A percentile compares a stretch with the other conserved stretches of the same genome.
Evolutionary conservation across 2,888 invertebrate species (phyloP).

Genomic region (Caenorhabditis doughertyi): DNA sequence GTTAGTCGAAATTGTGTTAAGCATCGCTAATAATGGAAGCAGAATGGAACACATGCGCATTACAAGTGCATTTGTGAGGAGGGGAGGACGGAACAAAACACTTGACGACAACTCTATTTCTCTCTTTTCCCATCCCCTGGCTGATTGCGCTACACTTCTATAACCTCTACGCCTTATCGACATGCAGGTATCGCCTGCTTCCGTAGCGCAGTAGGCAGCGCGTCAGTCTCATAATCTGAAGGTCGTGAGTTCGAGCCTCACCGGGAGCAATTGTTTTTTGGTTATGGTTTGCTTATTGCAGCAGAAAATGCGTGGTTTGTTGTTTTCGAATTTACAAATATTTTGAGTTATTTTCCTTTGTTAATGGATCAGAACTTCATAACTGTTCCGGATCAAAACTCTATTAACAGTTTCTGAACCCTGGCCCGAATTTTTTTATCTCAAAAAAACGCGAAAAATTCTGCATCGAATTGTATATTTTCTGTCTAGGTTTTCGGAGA

Average conservation of each 20-base stretch:
- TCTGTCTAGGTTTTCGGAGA: too few relatives aligned
- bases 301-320: too few relatives aligned
- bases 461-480: too few relatives aligned
- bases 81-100: conserved; percentile 42
- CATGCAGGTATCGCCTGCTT: conserved; percentile 35
- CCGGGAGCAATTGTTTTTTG: conserved; percentile 82
- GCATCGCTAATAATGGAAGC: conserved; percentile 62
- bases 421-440: too few relatives aligned
- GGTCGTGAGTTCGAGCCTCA: conserved; percentile 97
- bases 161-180: neutral
- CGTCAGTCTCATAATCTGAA: conserved; percentile 94
- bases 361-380: too few relatives aligned
- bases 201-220: conserved; percentile 73
- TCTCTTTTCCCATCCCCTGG: too few relatives aligned
- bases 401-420: too few relatives aligned
- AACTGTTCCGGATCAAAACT: too few relatives aligned
- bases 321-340: too few relatives aligned
- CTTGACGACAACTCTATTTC: conserved; percentile 41
- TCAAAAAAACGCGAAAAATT: too few relatives aligned
- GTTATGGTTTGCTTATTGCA: neutral
- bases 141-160: neutral
- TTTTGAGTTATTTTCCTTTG: too few relatives aligned
- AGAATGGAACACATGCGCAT: conserved; percentile 40
- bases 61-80: conserved; percentile 20
- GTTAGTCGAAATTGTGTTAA: conserved; percentile 64